Conservation (phyloP, 2,888 invertebrate genomes). For the Nomada ferruginata region DNA sequence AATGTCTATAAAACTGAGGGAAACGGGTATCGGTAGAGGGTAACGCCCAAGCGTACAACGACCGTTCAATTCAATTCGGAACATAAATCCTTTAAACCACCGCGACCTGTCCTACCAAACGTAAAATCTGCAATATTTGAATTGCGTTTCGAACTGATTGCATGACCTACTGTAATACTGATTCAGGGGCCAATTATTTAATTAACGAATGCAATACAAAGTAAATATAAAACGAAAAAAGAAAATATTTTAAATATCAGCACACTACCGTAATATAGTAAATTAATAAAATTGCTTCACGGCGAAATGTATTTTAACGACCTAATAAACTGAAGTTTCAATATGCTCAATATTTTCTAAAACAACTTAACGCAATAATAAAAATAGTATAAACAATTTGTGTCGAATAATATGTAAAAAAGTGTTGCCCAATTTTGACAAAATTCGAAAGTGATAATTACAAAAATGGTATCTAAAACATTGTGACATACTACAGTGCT, state of each 20-base stretch:
- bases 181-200: background rate
- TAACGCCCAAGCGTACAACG: slow-evolving; percentile 28
- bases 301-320: too few relatives aligned
- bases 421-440: too few relatives aligned
- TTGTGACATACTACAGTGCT: too few relatives aligned
- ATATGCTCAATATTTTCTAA: too few relatives aligned
- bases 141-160: background rate
- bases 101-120: background rate
- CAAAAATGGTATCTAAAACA: too few relatives aligned
- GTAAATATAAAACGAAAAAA: background rate
- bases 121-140: slow-evolving; percentile 3
- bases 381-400: too few relatives aligned
- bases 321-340: too few relatives aligned
- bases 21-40: slow-evolving; percentile 11
- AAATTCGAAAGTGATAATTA: too few relatives aligned
- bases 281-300: too few relatives aligned
- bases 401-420: too few relatives aligned
- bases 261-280: background rate
- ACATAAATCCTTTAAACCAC: slow-evolving; percentile 5
- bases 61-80: slow-evolving; percentile 11
- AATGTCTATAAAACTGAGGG: background rate
- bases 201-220: background rate
- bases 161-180: background rate
- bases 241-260: background rate
- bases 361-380: too few relatives aligned